Evolutionary conservation across 2,797 vertebrate genomes (phyloP).

Genomic region (Gouania willdenowi): DNA sequence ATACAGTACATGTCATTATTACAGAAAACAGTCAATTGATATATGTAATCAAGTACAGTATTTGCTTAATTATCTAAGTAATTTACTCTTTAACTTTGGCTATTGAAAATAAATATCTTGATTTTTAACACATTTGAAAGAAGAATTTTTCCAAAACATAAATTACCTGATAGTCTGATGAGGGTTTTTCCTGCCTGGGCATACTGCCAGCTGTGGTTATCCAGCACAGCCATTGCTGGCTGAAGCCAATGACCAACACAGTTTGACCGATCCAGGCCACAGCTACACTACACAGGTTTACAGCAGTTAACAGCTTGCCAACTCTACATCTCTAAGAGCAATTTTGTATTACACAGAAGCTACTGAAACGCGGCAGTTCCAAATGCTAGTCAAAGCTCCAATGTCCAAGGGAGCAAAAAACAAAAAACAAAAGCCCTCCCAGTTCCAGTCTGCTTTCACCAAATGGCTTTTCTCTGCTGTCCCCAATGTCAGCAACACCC

Average conservation of each 20-base stretch:
- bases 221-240: conserved; percentile 64
- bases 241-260: conserved; percentile 12
- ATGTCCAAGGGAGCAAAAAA: conserved; percentile 51
- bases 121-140: neutral
- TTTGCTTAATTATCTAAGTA: no score
- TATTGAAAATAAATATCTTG: neutral
- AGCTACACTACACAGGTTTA: neutral
- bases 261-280: conserved; percentile 1
- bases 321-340: conserved; percentile 7
- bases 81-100: no score
- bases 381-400: conserved; percentile 50
- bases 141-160: conserved; percentile 1
- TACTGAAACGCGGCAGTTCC: conserved; percentile 28
- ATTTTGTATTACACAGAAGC: conserved; percentile 16
- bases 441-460: conserved; percentile 51
- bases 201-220: conserved; percentile 76
- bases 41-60: no score
- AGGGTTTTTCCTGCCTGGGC: conserved; percentile 73
- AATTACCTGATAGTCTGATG: conserved; percentile 75
- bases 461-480: conserved; percentile 50
- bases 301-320: neutral
- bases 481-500: conserved; percentile 48
- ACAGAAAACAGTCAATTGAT: no score
- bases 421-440: conserved; percentile 52
- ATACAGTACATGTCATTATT: no score